These are phyloP conservation scores for Drusus annulatus DNA, from an alignment of 1,140 invertebrate species.

Conservation along the genomic window DNA sequence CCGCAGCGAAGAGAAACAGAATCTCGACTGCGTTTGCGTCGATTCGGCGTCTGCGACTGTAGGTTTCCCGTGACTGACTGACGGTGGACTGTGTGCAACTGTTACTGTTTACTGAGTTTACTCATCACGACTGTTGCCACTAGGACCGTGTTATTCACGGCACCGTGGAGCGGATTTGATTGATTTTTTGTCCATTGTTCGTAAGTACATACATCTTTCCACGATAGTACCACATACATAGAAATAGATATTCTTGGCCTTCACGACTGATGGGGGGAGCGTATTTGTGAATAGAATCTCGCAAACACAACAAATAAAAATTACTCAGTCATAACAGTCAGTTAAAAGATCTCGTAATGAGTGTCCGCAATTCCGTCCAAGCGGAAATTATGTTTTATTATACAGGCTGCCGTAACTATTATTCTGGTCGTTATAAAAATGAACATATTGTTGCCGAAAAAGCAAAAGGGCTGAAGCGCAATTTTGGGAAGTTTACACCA, in stretches of 20 bases:
- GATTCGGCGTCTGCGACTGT: conserved; percentile 45
- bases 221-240: background rate
- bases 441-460: too few relatives aligned
- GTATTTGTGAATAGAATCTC: conserved; percentile 40
- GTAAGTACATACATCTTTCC: conserved; percentile 22
- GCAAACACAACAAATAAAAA: conserved; percentile 29
- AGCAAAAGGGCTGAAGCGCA: too few relatives aligned
- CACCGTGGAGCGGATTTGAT: conserved; percentile 51
- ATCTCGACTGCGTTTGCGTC: conserved; percentile 68
- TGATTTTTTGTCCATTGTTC: conserved; percentile 56
- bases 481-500: too few relatives aligned
- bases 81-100: conserved; percentile 11
- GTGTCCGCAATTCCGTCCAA: conserved; percentile 23
- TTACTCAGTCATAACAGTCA: conserved; percentile 12
- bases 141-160: conserved; percentile 23
- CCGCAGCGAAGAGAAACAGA: conserved; percentile 58
- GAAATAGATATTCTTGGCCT: conserved; percentile 40
- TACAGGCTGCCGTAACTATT: background rate
- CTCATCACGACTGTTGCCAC: conserved; percentile 32
- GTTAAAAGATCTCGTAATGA: conserved; percentile 33
- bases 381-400: conserved; percentile 34
- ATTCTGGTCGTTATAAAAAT: too few relatives aligned
- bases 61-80: background rate
- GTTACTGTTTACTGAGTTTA: conserved; percentile 33
- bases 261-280: conserved; percentile 29